Evolutionary conservation across 2,888 invertebrate species (phyloP).

Genomic region (Machimus rusticus): DNA sequence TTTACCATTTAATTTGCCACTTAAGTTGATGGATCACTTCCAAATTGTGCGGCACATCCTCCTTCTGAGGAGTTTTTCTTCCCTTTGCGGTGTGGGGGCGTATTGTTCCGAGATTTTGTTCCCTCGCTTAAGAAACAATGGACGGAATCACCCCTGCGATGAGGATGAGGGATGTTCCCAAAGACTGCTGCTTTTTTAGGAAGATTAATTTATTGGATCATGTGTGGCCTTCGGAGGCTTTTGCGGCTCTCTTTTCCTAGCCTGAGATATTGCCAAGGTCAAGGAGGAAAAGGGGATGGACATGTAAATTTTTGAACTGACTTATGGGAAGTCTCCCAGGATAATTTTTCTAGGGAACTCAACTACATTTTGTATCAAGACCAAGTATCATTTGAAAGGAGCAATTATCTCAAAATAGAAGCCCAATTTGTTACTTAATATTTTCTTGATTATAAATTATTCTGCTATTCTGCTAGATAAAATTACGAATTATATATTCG

Average conservation of each 20-base stretch:
- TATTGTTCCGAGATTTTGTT: conserved; percentile 9
- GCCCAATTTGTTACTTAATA: no score
- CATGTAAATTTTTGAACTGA: not conserved
- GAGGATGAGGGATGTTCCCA: not conserved
- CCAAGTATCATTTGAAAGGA: not conserved
- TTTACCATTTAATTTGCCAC: conserved; percentile 24
- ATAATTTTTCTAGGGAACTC: not conserved
- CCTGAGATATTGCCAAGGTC: not conserved
- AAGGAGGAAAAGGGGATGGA: not conserved
- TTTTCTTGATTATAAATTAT: not conserved
- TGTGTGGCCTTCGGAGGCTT: not conserved
- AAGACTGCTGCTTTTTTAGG: not conserved
- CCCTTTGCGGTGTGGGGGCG: not conserved
- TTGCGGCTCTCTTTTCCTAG: not conserved
- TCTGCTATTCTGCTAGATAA: not conserved
- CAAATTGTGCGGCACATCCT: not conserved
- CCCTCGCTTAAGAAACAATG: not conserved
- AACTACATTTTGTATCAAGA: not conserved
- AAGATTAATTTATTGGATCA: conserved; percentile 18
- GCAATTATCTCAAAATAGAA: not conserved
- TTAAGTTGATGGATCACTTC: conserved; percentile 19
- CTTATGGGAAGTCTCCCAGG: not conserved
- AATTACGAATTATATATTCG: no score
- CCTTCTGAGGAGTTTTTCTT: not conserved
- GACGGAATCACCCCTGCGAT: not conserved